Evolutionary conservation across 2,888 invertebrate genomes (phyloP).

Genomic region (Neoitamus cyanurus): DNA sequence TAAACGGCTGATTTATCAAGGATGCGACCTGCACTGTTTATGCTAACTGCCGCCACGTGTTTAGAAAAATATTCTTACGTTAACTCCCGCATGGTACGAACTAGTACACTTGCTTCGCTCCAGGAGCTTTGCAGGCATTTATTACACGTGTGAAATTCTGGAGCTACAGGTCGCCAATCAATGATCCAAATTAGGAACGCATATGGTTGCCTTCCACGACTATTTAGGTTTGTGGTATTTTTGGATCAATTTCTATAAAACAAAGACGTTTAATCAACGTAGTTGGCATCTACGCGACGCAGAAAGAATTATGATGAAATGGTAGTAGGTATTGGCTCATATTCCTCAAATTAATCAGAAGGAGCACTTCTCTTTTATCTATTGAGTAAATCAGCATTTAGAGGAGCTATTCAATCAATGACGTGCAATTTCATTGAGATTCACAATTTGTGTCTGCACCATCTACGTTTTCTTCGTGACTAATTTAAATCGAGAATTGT

Average conservation of each 20-base stretch:
- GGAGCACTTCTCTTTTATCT: neutral
- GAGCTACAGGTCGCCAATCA: neutral
- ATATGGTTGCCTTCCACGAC: neutral
- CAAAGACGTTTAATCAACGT: too few species aligned
- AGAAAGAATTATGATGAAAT: neutral
- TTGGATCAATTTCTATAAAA: neutral
- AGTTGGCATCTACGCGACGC: neutral
- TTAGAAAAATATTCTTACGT: neutral
- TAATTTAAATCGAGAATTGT: neutral
- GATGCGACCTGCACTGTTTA: neutral
- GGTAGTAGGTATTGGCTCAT: neutral
- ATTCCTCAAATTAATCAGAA: neutral
- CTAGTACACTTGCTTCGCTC: neutral
- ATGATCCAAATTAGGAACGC: neutral
- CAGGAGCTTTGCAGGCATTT: neutral
- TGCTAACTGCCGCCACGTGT: too few species aligned
- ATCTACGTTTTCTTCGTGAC: neutral
- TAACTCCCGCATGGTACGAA: neutral
- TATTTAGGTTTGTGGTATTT: neutral
- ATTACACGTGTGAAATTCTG: neutral
- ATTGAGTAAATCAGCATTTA: neutral
- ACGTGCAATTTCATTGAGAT: neutral
- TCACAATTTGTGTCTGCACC: neutral
- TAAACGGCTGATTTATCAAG: neutral
- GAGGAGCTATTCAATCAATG: neutral